These are phyloP conservation scores for Cryptoblepharus egeriae DNA, from an alignment of 2,797 vertebrate genomes.

Conservation along the genomic window DNA sequence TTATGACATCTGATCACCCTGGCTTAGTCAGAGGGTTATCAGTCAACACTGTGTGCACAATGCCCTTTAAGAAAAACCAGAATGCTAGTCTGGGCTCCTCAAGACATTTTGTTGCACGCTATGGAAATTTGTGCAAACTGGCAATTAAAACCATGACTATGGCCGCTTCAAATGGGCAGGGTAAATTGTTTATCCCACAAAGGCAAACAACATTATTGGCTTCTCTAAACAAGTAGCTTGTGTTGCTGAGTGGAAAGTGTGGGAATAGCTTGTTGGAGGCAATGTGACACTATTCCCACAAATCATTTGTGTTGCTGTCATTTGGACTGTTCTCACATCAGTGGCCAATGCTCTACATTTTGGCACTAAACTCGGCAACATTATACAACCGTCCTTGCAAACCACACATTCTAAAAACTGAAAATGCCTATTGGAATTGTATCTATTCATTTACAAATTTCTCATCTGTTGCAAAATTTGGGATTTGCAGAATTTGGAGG, in stretches of 20 bases:
- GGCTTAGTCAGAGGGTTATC: not conserved
- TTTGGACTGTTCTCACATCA: not conserved
- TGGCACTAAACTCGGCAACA: not conserved
- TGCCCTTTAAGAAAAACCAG: conserved; percentile 21
- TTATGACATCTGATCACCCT: too few species aligned
- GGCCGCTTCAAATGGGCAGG: conserved; percentile 51
- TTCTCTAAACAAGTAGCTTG: conserved; percentile 56
- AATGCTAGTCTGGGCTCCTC: conserved; percentile 5
- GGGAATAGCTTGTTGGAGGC: conserved; percentile 51
- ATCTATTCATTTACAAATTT: not conserved
- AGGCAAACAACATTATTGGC: conserved; percentile 56
- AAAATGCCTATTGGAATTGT: not conserved
- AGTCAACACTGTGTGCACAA: not conserved
- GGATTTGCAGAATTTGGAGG: not conserved
- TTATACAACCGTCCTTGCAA: not conserved
- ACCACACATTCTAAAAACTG: not conserved
- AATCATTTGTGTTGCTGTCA: conserved; percentile 16
- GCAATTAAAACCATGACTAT: conserved; percentile 53
- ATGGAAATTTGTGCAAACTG: conserved; percentile 21
- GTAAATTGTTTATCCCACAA: conserved; percentile 59
- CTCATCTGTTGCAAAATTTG: not conserved
- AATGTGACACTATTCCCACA: conserved; percentile 43
- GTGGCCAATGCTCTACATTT: not conserved
- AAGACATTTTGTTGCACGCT: conserved; percentile 7
- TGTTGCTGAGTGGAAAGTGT: conserved; percentile 54